Evolutionary conservation across 2,113 vertebrate genomes (phyloP).

Genomic region (Gambusia affinis): DNA sequence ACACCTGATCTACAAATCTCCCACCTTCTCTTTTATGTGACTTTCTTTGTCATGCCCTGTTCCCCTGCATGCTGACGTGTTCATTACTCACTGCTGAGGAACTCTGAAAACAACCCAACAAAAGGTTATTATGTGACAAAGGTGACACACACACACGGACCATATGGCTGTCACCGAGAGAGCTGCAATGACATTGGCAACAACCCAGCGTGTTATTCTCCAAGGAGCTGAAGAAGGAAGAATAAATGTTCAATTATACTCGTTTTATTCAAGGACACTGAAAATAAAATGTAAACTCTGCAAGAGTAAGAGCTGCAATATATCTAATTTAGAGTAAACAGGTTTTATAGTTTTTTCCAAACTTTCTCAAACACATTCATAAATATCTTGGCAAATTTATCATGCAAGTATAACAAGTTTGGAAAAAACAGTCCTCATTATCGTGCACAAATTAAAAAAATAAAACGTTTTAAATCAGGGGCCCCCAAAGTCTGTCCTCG

Average conservation of each 20-base stretch:
- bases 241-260: not conserved
- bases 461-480: not conserved
- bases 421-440: not conserved
- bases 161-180: slow-evolving; percentile 65
- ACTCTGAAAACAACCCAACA: slow-evolving; percentile 39
- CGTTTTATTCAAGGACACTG: not conserved
- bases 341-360: not conserved
- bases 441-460: not conserved
- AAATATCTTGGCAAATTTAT: not conserved
- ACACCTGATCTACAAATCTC: slow-evolving; percentile 10
- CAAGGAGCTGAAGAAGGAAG: not conserved
- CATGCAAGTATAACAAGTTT: not conserved
- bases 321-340: not conserved
- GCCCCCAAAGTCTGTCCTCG: too few relatives aligned
- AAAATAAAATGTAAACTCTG: not conserved
- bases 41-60: slow-evolving; percentile 18
- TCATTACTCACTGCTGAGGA: slow-evolving; percentile 25
- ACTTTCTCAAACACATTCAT: not conserved
- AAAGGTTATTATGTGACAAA: slow-evolving; percentile 50
- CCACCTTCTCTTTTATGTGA: slow-evolving; percentile 27
- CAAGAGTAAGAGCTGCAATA: too few relatives aligned
- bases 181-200: slow-evolving; percentile 38
- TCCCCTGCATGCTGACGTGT: not conserved
- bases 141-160: slow-evolving; percentile 42
- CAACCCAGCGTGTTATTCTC: slow-evolving; percentile 43